Evolutionary conservation across 2,797 vertebrate species (phyloP), one percentile per base, ranked within the genome.

Genomic region (Rachycentron canadum): DNA sequence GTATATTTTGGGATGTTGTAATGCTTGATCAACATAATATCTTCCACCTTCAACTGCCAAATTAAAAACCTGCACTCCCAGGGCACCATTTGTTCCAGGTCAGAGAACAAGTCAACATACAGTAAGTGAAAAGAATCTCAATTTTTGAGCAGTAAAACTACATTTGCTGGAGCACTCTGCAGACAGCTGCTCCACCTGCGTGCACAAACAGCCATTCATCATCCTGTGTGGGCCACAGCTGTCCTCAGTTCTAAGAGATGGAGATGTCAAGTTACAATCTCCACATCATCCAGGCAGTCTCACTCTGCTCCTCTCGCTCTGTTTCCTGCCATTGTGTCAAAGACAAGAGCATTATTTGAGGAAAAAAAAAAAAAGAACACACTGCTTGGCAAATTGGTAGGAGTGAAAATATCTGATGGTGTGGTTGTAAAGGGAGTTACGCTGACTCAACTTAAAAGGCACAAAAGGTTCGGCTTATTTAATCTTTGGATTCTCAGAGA

Each of bases 361-460:
- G 43, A 13, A 25, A 38, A 25, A 28, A 62, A 21, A 63, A 47
- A 45, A 45, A 19, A 9, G 53, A 72, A 91, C 60, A 76, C 75
- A 71, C 2, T 55, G 68, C 76, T 76, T 47, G 68, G 82, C 81
- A 90, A 90, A 91, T 90, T 89, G 89, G 85, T 70, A 2, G 66
- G 76, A 60, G 59, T 61, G 86, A 72, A 84, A 83, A 85, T 86
- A 86, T 90, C 84, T 89, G 90, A 91, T 89, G 81, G 73, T 10
- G 55, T 62, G 45, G 72, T 79, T 78, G 65, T 78, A 66, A 74
- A 82, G 79, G 40, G 67, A 83, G 63, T 71, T 77, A 26, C 30
- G 89, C 90, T 91, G 92, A 93, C 85, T 91, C 84, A 8, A 76
- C 85, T 82, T 85, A 88, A 88, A 89, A 81, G 76, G 73, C 72